Conservation (phyloP, 2,113 vertebrate species). For the Lates calcarifer region DNA sequence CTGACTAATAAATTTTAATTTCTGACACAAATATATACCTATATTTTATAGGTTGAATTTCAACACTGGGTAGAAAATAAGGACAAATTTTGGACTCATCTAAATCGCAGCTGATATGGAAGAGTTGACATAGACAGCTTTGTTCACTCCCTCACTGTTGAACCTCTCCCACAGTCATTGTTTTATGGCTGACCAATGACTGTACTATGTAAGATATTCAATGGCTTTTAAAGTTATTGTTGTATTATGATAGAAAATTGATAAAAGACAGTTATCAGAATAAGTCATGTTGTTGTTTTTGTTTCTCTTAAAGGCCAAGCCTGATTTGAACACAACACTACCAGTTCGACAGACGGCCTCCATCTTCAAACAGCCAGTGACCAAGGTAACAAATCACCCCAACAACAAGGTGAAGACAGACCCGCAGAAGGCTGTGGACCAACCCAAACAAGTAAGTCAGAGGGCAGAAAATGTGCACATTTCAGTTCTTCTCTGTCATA, state of each 20-base stretch:
- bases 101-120: not conserved
- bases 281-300: conserved; percentile 20
- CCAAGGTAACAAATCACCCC: conserved; percentile 98
- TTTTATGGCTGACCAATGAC: conserved; percentile 19
- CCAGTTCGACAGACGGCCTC: conserved; percentile 96
- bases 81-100: not conserved
- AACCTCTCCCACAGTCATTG: not conserved
- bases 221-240: conserved; percentile 6
- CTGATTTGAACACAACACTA: conserved; percentile 95
- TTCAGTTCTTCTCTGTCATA: not conserved
- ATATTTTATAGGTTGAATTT: too few relatives aligned
- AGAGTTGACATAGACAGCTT: not conserved
- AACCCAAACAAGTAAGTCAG: conserved; percentile 91
- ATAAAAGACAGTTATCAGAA: not conserved
- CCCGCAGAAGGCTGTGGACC: conserved; percentile 95
- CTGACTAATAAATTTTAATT: not conserved
- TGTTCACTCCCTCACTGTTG: not conserved
- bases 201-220: not conserved
- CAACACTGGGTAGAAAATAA: not conserved
- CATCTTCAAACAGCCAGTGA: conserved; percentile 98
- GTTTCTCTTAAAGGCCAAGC: conserved; percentile 83
- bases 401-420: conserved; percentile 98
- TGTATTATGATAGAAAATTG: not conserved
- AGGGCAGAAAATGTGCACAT: not conserved
- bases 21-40: not conserved